These are phyloP conservation scores for Thamnophis elegans DNA, from an alignment of 2,797 vertebrate species.

Conservation along the genomic window DNA sequence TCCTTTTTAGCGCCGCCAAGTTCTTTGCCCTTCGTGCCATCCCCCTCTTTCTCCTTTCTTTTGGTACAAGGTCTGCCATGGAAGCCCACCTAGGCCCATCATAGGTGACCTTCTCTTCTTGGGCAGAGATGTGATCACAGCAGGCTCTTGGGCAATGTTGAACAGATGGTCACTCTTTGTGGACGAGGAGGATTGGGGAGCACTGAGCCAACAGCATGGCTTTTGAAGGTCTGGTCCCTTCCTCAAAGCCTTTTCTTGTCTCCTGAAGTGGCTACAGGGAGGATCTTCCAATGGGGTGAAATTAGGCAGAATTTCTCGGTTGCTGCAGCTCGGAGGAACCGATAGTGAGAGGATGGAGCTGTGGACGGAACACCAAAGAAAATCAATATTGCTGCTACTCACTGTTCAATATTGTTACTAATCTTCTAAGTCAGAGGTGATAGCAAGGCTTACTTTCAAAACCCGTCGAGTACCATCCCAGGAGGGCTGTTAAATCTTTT, in stretches of 20 bases:
- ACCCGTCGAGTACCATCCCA: not conserved
- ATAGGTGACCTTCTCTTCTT: not conserved
- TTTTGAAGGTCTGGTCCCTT: not conserved
- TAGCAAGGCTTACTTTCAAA: not conserved
- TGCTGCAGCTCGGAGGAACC: not conserved
- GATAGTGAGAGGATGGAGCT: not conserved
- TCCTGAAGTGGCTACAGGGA: too few relatives aligned
- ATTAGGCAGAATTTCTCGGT: not conserved
- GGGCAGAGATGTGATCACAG: not conserved
- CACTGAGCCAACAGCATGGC: not conserved
- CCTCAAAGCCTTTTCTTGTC: not conserved
- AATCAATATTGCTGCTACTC: not conserved
- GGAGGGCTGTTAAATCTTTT: conserved; percentile 12
- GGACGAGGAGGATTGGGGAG: not conserved
- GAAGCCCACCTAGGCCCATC: not conserved
- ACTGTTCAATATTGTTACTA: not conserved
- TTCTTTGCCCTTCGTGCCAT: not conserved
- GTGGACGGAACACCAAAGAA: not conserved
- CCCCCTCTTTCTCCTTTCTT: not conserved
- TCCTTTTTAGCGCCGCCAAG: not conserved
- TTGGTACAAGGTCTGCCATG: not conserved
- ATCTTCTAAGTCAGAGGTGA: not conserved
- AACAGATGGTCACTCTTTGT: not conserved
- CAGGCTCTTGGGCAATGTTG: not conserved
- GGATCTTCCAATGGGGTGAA: not conserved